These are phyloP conservation scores for Lasioglossum malachurum DNA, from an alignment of 2,888 invertebrate species.

Conservation along the genomic window DNA sequence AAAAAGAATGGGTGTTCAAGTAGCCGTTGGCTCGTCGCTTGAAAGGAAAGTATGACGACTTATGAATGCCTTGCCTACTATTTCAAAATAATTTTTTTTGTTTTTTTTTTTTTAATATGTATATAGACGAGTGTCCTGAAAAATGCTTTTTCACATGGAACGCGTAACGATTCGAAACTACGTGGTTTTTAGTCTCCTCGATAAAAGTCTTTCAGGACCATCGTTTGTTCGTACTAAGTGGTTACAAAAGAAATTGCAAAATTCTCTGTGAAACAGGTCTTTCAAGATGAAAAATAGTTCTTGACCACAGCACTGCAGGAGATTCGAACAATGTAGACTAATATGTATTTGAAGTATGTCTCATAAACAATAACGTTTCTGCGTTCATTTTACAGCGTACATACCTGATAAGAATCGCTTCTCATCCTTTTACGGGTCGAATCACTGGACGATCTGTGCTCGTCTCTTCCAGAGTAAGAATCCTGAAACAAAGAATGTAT, in stretches of 20 bases:
- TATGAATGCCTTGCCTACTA: conserved; percentile 77
- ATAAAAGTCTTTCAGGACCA: conserved; percentile 61
- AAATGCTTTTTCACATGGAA: conserved; percentile 41
- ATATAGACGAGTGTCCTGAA: conserved; percentile 71
- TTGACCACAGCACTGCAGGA: conserved; percentile 61
- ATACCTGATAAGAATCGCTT: conserved; percentile 83
- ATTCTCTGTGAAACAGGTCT: conserved; percentile 57
- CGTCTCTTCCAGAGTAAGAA: conserved; percentile 81
- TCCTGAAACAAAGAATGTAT: conserved; percentile 71
- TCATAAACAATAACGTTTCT: conserved; percentile 31
- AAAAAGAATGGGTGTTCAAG: conserved; percentile 83
- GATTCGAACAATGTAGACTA: conserved; percentile 60
- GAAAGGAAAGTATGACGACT: conserved; percentile 84
- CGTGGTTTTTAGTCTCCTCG: conserved; percentile 20
- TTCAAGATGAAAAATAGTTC: conserved; percentile 56
- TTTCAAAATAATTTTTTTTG: conserved; percentile 26
- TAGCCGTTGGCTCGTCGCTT: conserved; percentile 83
- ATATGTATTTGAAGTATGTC: conserved; percentile 34
- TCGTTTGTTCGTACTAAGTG: conserved; percentile 55
- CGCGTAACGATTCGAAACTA: conserved; percentile 33
- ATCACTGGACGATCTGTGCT: conserved; percentile 82
- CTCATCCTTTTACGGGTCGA: conserved; percentile 81
- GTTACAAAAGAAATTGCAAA: conserved; percentile 34
- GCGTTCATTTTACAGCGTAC: conserved; percentile 48
- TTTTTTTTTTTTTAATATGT: conserved; percentile 34